Base-by-base conservation (phyloP, 1,140 invertebrate genomes). In the Drosophila hydei region DNA sequence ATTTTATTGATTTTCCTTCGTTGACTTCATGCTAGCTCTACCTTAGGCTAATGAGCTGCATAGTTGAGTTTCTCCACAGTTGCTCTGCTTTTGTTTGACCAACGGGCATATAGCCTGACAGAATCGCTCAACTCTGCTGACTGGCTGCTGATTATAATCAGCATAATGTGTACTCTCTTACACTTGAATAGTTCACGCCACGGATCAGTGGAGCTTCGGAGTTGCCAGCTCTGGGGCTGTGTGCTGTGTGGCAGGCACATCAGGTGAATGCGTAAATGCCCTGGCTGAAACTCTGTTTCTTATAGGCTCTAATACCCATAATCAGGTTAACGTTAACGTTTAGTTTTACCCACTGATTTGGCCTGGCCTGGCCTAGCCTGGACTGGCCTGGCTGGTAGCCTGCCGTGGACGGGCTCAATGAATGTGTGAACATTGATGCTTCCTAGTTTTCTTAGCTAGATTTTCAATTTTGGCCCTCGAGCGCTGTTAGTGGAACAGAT, bases 111-210 rank as follows among this genome's bases (percentile, higher is more conserved):
- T 38, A 52, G 33, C 36, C 59, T 56, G 21, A 45, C 38, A 64
- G 59, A 76, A 67, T 77, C 80, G 75, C 62, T 79, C 76, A 67
- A 70, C 73, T 77, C 60, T 50, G 67, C 65, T 72, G 64, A 56
- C 60, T 42, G n/a, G 38, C 38, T 56, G 61, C 58, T 84, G 83
- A 88, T 88, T 88, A 79, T 88, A 88, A 88, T 88, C 84, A 88
- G 69, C 78, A 83, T 75, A 88, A 88, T 89, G 72, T 88, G 83
- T 89, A 84, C 84, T 83, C 84, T 83, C 79, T 89, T 88, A 89
- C 83, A 88, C 83, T 83, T 83, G 64, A 89, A 88, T 83, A 83
- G 84, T 83, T 88, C 83, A 89, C 83, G 84, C 83, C 84, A 83
- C 62, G 83, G 79, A 79, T 83, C 79, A 81, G 27, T 60, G 72